Percentiles rank a stretch among this genome's conserved stretches.
phyloP scores from a whole-genome alignment of 1,140 invertebrate species.

The Polypedilum pembai region DNA sequence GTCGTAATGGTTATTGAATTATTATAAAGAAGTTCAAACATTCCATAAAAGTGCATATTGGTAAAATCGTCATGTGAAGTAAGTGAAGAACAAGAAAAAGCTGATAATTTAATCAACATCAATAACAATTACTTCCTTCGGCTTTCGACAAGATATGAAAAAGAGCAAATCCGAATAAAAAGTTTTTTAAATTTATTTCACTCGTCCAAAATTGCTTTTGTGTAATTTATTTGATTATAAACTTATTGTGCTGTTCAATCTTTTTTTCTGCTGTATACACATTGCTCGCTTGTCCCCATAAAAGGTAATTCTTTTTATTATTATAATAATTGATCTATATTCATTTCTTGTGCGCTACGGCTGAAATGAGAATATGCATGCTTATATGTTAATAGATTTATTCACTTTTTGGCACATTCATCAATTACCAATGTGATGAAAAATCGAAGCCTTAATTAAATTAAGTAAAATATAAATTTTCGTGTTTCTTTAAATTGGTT shows the following conservation, averaged over 20 bases:
- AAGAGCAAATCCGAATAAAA: neutral
- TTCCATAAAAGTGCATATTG: constrained; percentile 6
- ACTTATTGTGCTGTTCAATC: neutral
- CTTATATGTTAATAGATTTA: no score
- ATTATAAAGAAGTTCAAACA: neutral
- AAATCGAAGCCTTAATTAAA: no score
- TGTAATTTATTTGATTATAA: neutral
- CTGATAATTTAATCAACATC: constrained; percentile 28
- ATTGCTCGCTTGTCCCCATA: neutral
- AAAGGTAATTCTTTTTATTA: constrained; percentile 19
- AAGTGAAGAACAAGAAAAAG: neutral
- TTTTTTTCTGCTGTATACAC: neutral
- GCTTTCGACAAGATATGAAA: neutral
- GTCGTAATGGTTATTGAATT: neutral
- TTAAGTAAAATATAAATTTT: no score
- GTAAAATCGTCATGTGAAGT: neutral
- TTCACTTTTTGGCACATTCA: no score
- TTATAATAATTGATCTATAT: neutral
- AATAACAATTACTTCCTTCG: constrained; percentile 28
- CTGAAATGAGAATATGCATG: no score
- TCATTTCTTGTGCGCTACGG: neutral
- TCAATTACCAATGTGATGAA: no score
- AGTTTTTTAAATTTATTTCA: neutral
- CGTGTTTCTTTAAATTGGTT: no score
- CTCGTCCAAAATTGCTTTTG: neutral